Percentiles rank a stretch among this genome's conserved stretches.
Conservation (phyloP, 2,797 vertebrate species). For the Octomys mimax region DNA sequence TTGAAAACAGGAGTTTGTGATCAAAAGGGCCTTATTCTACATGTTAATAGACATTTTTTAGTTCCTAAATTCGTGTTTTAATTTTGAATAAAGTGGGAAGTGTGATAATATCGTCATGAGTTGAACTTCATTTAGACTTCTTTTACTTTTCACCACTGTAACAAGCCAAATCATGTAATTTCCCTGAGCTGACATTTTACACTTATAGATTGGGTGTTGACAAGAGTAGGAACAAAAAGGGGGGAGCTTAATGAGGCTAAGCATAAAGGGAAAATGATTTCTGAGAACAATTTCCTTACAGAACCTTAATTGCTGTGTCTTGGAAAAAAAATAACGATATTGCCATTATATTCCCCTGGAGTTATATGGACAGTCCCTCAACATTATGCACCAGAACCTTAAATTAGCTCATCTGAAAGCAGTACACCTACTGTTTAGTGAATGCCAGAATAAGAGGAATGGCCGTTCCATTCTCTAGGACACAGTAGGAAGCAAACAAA, state of each 20-base stretch:
- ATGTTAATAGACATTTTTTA: neutral
- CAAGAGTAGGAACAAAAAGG: neutral
- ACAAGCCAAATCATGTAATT: neutral
- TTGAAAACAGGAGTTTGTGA: neutral
- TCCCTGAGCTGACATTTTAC: neutral
- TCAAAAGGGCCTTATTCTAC: neutral
- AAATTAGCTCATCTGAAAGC: neutral
- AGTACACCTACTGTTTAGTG: neutral
- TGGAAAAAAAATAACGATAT: neutral
- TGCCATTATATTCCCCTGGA: neutral
- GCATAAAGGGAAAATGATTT: neutral
- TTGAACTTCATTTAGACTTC: neutral
- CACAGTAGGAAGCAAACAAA: neutral
- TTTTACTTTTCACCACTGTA: neutral
- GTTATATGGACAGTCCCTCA: neutral
- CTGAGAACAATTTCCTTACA: constrained; percentile 10
- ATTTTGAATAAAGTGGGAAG: neutral
- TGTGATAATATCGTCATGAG: neutral
- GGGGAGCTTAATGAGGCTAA: neutral
- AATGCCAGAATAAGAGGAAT: neutral
- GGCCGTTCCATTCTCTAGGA: neutral
- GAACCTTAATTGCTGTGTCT: neutral
- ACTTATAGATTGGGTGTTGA: neutral
- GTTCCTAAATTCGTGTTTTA: neutral
- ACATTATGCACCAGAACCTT: neutral